Evolutionary conservation across 2,888 invertebrate genomes (phyloP).

Genomic region (Tipula helvola): DNA sequence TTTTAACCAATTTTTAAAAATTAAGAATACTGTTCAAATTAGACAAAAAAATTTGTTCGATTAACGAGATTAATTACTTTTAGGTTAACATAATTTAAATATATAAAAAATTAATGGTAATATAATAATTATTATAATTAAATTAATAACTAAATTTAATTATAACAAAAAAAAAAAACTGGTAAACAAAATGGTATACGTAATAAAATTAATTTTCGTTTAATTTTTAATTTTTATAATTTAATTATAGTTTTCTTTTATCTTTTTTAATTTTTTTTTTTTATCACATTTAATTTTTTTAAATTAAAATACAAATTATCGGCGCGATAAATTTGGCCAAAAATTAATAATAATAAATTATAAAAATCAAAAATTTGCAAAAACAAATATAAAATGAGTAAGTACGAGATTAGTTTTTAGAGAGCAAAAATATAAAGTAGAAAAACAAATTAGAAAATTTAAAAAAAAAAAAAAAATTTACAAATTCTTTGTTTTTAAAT

Average conservation of each 20-base stretch:
- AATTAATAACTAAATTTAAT: background rate
- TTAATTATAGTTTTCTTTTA: background rate
- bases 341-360: background rate
- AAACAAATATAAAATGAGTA: background rate
- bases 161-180: background rate
- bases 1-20: background rate
- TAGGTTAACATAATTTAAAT: background rate
- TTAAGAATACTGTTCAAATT: background rate
- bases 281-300: background rate
- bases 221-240: background rate
- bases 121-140: background rate
- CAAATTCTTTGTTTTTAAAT: background rate
- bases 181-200: background rate
- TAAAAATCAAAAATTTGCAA: background rate
- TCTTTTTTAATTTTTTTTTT: background rate
- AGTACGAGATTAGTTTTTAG: background rate
- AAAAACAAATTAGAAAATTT: background rate
- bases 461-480: background rate
- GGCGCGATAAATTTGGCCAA: background rate
- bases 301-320: background rate
- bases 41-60: background rate
- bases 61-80: background rate
- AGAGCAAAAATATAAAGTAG: background rate
- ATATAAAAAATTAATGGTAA: background rate
- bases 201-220: background rate